Percentiles rank a stretch among this genome's conserved stretches.
Evolutionary conservation across 2,888 invertebrate species (phyloP).

Genomic region (Camptogramma bilineatum): DNA sequence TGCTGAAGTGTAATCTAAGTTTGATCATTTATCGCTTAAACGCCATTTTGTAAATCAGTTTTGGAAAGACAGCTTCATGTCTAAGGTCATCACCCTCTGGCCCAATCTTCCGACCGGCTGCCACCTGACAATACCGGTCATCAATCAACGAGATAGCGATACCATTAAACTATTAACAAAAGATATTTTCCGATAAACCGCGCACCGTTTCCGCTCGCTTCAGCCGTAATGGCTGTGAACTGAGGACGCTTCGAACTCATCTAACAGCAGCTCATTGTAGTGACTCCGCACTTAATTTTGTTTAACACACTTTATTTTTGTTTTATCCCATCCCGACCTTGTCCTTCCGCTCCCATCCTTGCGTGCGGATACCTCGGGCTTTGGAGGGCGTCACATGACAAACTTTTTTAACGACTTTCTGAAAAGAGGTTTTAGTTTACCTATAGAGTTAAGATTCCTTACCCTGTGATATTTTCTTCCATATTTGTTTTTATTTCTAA

Average conservation of each 20-base stretch:
- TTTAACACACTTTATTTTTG: constrained; percentile 52
- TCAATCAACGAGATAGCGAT: constrained; percentile 69
- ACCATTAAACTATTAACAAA: constrained; percentile 71
- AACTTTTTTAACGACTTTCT: neutral
- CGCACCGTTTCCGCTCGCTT: neutral
- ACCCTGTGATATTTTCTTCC: neutral
- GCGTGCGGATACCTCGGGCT: constrained; percentile 47
- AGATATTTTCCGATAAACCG: constrained; percentile 47
- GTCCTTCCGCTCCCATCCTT: constrained; percentile 59
- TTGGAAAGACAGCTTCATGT: constrained; percentile 32
- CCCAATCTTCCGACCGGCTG: constrained; percentile 47
- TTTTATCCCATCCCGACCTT: constrained; percentile 54
- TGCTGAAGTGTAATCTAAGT: neutral
- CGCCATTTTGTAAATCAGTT: constrained; percentile 23
- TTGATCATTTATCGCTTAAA: constrained; percentile 10
- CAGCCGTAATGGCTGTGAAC: neutral
- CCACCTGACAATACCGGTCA: constrained; percentile 77
- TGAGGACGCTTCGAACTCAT: constrained; percentile 18
- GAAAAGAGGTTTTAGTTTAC: constrained; percentile 3
- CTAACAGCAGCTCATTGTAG: constrained; percentile 46
- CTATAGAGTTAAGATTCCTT: neutral
- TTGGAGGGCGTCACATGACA: constrained; percentile 35
- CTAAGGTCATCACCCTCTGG: constrained; percentile 47
- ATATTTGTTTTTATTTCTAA: neutral
- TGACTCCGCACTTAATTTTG: constrained; percentile 60